These are phyloP conservation scores for Zeuzera pyrina DNA, from an alignment of 2,888 invertebrate genomes.

Conservation along the genomic window DNA sequence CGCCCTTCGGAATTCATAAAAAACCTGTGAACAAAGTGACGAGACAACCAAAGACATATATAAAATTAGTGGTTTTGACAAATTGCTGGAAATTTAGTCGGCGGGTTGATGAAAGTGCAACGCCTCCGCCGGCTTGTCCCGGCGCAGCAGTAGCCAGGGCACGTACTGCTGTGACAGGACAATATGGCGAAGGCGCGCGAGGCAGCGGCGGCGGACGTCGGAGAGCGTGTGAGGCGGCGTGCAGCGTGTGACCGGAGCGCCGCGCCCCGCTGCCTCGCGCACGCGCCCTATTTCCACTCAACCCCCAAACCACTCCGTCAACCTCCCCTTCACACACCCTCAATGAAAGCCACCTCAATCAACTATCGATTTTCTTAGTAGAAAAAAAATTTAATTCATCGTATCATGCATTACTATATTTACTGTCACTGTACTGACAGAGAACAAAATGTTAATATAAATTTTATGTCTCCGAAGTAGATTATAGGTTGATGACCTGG, in stretches of 20 bases:
- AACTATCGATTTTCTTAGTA: slow-evolving; percentile 61
- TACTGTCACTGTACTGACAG: neutral
- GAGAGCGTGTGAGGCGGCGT: slow-evolving; percentile 69
- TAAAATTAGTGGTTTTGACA: neutral
- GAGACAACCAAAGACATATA: slow-evolving; percentile 12
- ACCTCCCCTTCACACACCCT: slow-evolving; percentile 41
- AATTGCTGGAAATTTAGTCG: neutral
- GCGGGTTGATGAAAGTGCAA: slow-evolving; percentile 28
- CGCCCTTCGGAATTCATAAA: slow-evolving; percentile 7
- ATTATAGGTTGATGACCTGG: slow-evolving; percentile 1
- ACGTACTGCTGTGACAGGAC: slow-evolving; percentile 99
- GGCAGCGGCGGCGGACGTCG: slow-evolving; percentile 48
- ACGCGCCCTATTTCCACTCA: slow-evolving; percentile 37
- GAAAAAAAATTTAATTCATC: slow-evolving; percentile 39
- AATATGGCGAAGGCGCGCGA: slow-evolving; percentile 85
- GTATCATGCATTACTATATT: slow-evolving; percentile 9
- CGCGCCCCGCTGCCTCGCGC: slow-evolving; percentile 60
- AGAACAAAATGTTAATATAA: neutral
- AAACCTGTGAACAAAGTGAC: slow-evolving; percentile 31
- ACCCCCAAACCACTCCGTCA: slow-evolving; percentile 19
- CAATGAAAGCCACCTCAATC: slow-evolving; percentile 61
- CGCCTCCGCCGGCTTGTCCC: slow-evolving; percentile 80
- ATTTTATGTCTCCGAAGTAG: neutral
- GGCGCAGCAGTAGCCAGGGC: slow-evolving; percentile 90
- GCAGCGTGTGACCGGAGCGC: no score